Base-by-base conservation (phyloP, 2,888 invertebrate species). In the Phymatocera aterrima region DNA sequence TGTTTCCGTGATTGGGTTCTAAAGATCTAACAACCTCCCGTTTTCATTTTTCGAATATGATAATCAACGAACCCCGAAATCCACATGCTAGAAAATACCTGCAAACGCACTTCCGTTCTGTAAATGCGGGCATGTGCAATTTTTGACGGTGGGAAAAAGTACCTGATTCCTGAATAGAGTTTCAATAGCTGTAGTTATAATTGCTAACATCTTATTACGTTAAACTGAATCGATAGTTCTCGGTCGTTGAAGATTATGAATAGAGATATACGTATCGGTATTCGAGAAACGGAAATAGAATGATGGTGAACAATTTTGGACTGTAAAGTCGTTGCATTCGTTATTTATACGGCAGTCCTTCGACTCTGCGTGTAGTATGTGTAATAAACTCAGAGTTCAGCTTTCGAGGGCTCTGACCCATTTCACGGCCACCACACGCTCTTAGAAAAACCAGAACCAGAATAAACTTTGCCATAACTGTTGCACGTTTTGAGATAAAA, bases 391-490 rank as follows among this genome's bases (percentile, higher is more conserved):
- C 79, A 80, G 82, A 80, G 81, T 81, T 83, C 81, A 79, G 77
- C 74, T 77, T 79, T 78, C 74, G 81, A 83, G 86, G 85, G 84
- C 84, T 83, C 77, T 83, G 84, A 86, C 85, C 85, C 74, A 83
- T 81, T 84, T 85, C 85, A 86, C 82, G 85, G 86, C 79, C 85
- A 80, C 79, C 79, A 72, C 79, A 65, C 79, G 68, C 43, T 77
- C 79, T 80, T 81, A 80, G 79, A 81, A 74, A 78, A 72, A 70
- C 12, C 10, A 51, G 61, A 77, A 80, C 77, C 57, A 46, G 77
- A 81, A 81, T 80, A 77, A 80, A 78, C 77, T 43, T 60, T n/a
- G 40, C 79, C 68, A 75, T 74, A 80, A 70, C 61, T 70, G 57
- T 48, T 48, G 65, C 54, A 64, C 34, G 48, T 48, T 15, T 65